A percentile compares a stretch with the other conserved stretches of the same genome.
Evolutionary conservation across 2,113 vertebrate genomes (phyloP).

Genomic region (Istiophorus platypterus): DNA sequence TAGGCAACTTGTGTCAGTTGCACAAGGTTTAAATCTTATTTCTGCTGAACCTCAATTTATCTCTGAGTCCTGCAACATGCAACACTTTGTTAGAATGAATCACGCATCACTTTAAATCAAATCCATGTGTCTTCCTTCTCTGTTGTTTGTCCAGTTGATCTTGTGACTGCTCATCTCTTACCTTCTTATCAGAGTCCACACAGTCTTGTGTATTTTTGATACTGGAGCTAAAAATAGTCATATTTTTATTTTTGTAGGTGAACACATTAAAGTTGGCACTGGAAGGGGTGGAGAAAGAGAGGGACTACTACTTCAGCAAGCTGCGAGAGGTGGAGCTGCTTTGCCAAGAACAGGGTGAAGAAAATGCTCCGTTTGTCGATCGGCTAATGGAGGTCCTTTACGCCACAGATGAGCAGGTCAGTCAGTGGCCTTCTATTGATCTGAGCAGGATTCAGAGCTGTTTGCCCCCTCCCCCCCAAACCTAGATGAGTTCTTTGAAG

Average conservation of each 20-base stretch:
- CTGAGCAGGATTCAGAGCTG: not conserved
- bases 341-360: slow-evolving; percentile 96
- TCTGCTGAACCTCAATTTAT: not conserved
- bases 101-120: not conserved
- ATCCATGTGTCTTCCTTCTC: not conserved
- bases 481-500: not conserved
- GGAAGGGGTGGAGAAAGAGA: slow-evolving; percentile 97
- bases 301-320: slow-evolving; percentile 99
- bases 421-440: slow-evolving; percentile 41
- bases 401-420: slow-evolving; percentile 94
- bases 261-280: slow-evolving; percentile 96
- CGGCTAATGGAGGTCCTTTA: slow-evolving; percentile 98
- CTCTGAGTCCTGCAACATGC: not conserved
- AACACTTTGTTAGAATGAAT: not conserved
- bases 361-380: slow-evolving; percentile 92
- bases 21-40: not conserved
- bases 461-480: too few relatives aligned
- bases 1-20: not conserved
- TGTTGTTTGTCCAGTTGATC: not conserved
- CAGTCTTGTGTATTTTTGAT: not conserved
- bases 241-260: slow-evolving; percentile 82
- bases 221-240: not conserved
- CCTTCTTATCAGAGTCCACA: not conserved
- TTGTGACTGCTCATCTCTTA: not conserved
- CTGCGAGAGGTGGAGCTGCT: slow-evolving; percentile 97